Base-by-base conservation (phyloP, 2,797 vertebrate species). In the Lagorchestes hirsutus region DNA sequence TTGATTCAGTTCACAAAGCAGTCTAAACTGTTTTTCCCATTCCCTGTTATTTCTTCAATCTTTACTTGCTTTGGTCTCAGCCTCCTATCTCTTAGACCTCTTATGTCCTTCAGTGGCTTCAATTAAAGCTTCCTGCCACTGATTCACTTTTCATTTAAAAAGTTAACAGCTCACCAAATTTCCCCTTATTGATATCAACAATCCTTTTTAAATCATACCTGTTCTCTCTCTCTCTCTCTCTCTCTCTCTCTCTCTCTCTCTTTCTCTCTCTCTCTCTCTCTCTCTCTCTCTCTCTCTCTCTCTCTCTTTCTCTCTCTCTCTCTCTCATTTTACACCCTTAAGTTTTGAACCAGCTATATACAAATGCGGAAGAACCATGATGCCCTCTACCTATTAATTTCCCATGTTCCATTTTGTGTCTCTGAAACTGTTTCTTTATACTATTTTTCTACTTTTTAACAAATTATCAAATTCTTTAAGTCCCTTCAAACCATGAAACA, bases 261-360 rank as follows among this genome's bases (percentile, higher is more conserved):
- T 4, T 0, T 0, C 22, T 22, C 4, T 5, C 22, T 16, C 1
- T 16, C 55, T 55, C 1, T 55, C 28, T 14, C 12, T 55, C 55
- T 14, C 55, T 16, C 16, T 3, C 2, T 0, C 56, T 22, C 16
- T 22, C 55, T 55, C 8, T 55, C 55, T 55, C 14, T 55, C 13
- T 55, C 55, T 55, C 2, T 55, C 14, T 55, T 0, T 55, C 55
- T 55, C 1, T 55, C 55, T 55, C 13, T 55, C 56, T 18, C 13
- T 16, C 3, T 50, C 55, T 55, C 18, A 13, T 67, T n/a, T 74
- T 40, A n/a, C 5, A 14, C 62, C 27, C 14, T 40, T 40, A 22
- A 74, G 10, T n/a, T 16, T n/a, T 67, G 4, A 18, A 18, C n/a
- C 12, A 82, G n/a, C 40, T 82, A 40, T 46, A 40, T 82, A 82